Percentiles rank a stretch among this genome's conserved stretches.
phyloP scores from a whole-genome alignment of 2,888 invertebrate genomes.

The Troides aeacus region DNA sequence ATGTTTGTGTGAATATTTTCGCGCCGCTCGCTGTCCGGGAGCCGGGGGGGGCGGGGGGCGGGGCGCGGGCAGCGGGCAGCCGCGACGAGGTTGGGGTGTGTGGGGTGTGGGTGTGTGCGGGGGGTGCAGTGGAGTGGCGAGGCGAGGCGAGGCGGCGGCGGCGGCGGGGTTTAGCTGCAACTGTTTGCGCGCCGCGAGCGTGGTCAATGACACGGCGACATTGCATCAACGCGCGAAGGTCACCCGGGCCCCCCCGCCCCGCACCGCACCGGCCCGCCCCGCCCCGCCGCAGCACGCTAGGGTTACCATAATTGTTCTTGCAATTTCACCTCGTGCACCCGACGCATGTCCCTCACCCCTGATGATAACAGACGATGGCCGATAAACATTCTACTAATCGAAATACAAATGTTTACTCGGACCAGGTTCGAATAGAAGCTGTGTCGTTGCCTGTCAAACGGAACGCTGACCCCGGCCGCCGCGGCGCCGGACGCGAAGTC shows the following conservation, averaged over 20 bases:
- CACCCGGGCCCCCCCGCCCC: slow-evolving; percentile 50
- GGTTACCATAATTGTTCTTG: slow-evolving; percentile 38
- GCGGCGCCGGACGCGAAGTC: slow-evolving; percentile 54
- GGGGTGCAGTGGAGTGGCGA: too few relatives aligned
- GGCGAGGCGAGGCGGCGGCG: too few relatives aligned
- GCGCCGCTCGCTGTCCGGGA: not conserved
- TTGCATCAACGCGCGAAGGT: slow-evolving; percentile 78
- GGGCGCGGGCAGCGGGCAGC: too few relatives aligned
- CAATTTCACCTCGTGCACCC: slow-evolving; percentile 29
- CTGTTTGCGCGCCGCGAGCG: slow-evolving; percentile 46
- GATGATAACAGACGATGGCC: too few relatives aligned
- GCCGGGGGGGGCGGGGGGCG: not conserved
- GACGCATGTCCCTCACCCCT: not conserved
- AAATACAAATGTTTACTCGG: too few relatives aligned
- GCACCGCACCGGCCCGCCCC: slow-evolving; percentile 26
- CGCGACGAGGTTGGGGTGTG: too few relatives aligned
- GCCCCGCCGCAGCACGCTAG: slow-evolving; percentile 40
- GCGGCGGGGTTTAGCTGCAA: slow-evolving; percentile 39
- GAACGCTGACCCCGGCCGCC: slow-evolving; percentile 34
- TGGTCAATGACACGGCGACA: slow-evolving; percentile 80
- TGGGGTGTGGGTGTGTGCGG: too few relatives aligned
- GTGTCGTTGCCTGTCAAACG: not conserved
- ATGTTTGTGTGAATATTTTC: too few relatives aligned
- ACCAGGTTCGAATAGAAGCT: not conserved
- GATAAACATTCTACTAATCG: too few relatives aligned